Evolutionary conservation across 2,888 invertebrate genomes (phyloP), one percentile per base, ranked within the genome.

Genomic region (Germaria angustata): DNA sequence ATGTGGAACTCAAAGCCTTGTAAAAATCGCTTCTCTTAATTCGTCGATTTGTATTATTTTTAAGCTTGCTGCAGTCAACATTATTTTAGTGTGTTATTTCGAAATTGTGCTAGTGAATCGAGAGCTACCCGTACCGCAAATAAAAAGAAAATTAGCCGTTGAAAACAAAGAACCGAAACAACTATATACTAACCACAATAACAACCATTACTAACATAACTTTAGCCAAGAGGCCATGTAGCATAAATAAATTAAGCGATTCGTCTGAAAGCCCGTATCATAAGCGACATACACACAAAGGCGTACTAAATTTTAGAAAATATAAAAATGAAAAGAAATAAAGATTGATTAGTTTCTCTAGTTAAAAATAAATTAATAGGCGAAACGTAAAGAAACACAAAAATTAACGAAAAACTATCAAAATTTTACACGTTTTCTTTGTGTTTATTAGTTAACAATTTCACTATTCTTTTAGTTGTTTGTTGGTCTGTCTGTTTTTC

Each of bases 181-280:
- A 49, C 44, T 53, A n/a, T 4, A 44, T 34, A n/a, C n/a, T n/a
- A n/a, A n/a, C n/a, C n/a, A n/a, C n/a, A n/a, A 41, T 41, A 59
- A 46, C 11, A 39, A 41, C 11, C 63, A 17, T 49, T 15, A 51
- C 36, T 20, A 36, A 36, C 22, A 36, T 28, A n/a, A 55, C 51
- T 51, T 34, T 57, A 32, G 55, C 69, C 39, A 68, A 79, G 49
- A 75, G 63, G 17, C 69, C 39, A 28, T 32, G 55, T 41, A 61
- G 22, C 22, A 51, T 57, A 65, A 69, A 77, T 68, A 66, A 76
- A 77, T 72, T 63, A 46, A 17, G 44, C 46, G 68, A 77, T 72
- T 68, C 49, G 32, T 39, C 76, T 72, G 77, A 78, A 57, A 55
- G 69, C 65, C n/a, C 69, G 69, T 68, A 32, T 72, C 71, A 66